phyloP scores from a whole-genome alignment of 1,140 invertebrate genomes.

The Drosophila pruinosa region DNA sequence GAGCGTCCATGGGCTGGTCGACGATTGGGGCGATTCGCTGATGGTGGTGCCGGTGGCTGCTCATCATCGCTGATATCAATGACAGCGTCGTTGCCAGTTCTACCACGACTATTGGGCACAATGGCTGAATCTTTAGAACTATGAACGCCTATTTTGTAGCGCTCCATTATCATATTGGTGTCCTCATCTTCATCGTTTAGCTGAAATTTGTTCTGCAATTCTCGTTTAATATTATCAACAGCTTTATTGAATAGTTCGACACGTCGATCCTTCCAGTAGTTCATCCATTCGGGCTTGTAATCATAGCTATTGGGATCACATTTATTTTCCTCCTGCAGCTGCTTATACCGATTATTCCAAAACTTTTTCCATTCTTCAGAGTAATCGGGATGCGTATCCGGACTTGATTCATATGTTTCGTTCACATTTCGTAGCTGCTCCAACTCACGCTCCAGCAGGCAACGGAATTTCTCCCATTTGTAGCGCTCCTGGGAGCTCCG shows the following conservation, averaged over 20 bases:
- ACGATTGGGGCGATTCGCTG: conserved; percentile 11
- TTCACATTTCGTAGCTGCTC: conserved; percentile 85
- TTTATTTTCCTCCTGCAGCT: conserved; percentile 89
- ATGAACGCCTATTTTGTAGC: conserved; percentile 65
- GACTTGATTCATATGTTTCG: conserved; percentile 90
- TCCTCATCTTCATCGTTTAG: conserved; percentile 80
- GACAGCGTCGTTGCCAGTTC: conserved; percentile 29
- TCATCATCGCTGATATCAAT: conserved; percentile 81
- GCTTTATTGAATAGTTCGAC: conserved; percentile 88
- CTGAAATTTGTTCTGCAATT: conserved; percentile 84
- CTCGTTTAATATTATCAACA: conserved; percentile 80
- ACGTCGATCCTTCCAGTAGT: conserved; percentile 91
- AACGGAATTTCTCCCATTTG: conserved; percentile 85
- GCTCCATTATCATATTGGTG: conserved; percentile 69
- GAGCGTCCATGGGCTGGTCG: conserved; percentile 10
- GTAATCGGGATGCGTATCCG: conserved; percentile 93
- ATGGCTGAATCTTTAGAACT: conserved; percentile 31
- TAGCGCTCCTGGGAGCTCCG: conserved; percentile 83
- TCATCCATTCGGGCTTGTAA: conserved; percentile 94
- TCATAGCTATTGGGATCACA: conserved; percentile 91
- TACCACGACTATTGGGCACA: too few relatives aligned
- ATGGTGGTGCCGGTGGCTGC: conserved; percentile 8
- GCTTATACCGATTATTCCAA: conserved; percentile 91
- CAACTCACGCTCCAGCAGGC: conserved; percentile 70
- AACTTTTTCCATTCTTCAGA: conserved; percentile 94